Percentiles rank a stretch among this genome's conserved stretches.
phyloP scores from a whole-genome alignment of 1,140 invertebrate genomes.

The Dermatophagoides farinae region DNA sequence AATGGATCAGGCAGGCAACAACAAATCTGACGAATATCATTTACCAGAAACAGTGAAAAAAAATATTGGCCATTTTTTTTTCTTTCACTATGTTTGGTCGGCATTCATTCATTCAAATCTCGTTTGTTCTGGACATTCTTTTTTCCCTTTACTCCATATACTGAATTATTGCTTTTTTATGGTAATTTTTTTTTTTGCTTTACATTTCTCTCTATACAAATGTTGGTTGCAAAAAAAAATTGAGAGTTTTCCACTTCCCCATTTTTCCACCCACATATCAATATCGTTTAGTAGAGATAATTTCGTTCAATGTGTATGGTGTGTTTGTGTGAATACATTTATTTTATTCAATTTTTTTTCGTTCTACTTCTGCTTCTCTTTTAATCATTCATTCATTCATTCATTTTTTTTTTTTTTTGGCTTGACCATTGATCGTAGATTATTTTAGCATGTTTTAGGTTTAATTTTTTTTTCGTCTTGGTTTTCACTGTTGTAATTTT shows the following conservation, averaged over 20 bases:
- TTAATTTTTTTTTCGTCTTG: not conserved
- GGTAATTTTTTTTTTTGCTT: not conserved
- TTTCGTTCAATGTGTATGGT: too few relatives aligned
- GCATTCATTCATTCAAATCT: not conserved
- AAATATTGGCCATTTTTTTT: not conserved
- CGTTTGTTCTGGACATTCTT: not conserved
- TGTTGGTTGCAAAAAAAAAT: too few relatives aligned
- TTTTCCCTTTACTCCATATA: not conserved
- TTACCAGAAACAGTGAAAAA: not conserved
- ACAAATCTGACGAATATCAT: too few relatives aligned
- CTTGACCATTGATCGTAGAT: too few relatives aligned
- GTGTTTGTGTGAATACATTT: not conserved
- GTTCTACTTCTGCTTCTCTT: not conserved
- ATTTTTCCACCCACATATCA: too few relatives aligned
- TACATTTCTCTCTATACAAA: too few relatives aligned
- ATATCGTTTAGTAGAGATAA: too few relatives aligned
- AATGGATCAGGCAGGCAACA: too few relatives aligned
- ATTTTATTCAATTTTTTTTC: not conserved
- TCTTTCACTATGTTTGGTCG: too few relatives aligned
- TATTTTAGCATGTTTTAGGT: too few relatives aligned
- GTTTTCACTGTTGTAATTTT: not conserved
- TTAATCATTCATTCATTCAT: not conserved
- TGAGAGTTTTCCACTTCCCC: too few relatives aligned
- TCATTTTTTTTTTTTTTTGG: not conserved
- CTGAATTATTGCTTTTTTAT: not conserved